Evolutionary conservation across 1,140 invertebrate genomes (phyloP).

Genomic region (Panagrolaimus sp.): DNA sequence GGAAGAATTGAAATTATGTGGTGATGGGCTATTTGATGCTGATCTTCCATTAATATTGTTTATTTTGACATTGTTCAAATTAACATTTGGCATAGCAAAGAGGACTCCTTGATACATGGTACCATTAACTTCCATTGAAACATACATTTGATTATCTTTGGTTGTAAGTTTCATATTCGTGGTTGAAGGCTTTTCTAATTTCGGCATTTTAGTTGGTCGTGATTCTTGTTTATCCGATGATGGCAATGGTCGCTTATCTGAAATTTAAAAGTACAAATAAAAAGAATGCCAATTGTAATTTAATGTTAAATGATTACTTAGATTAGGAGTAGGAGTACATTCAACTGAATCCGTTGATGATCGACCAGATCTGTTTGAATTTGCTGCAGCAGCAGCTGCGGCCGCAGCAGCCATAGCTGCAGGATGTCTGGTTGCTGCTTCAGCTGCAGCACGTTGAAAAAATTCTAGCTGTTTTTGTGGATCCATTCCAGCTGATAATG

Average conservation of each 20-base stretch:
- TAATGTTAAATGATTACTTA: conserved; percentile 16
- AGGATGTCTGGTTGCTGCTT: conserved; percentile 1
- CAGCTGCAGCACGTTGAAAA: conserved; percentile 24
- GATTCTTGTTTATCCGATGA: neutral
- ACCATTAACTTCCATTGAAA: conserved; percentile 93
- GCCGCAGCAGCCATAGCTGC: neutral
- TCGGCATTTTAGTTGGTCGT: neutral
- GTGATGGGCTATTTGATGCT: too few species aligned
- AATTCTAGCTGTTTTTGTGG: conserved; percentile 41
- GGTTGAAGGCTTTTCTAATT: neutral
- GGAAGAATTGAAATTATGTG: too few species aligned
- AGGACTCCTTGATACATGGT: conserved; percentile 64
- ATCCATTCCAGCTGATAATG: neutral
- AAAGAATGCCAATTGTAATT: too few species aligned
- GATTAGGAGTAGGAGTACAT: conserved; percentile 10
- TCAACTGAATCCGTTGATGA: conserved; percentile 30
- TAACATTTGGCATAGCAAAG: conserved; percentile 54
- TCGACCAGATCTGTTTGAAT: conserved; percentile 20
- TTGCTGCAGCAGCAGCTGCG: neutral
- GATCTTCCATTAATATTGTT: too few species aligned
- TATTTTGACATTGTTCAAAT: too few species aligned
- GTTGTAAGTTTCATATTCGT: conserved; percentile 22
- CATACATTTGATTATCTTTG: conserved; percentile 69
- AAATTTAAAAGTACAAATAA: conserved; percentile 11
- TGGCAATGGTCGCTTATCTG: conserved; percentile 20